Percentiles rank a stretch among this genome's conserved stretches.
These are phyloP conservation scores for Lagenorhynchus albirostris DNA, from an alignment of 2,113 vertebrate species.

Conservation along the genomic window DNA sequence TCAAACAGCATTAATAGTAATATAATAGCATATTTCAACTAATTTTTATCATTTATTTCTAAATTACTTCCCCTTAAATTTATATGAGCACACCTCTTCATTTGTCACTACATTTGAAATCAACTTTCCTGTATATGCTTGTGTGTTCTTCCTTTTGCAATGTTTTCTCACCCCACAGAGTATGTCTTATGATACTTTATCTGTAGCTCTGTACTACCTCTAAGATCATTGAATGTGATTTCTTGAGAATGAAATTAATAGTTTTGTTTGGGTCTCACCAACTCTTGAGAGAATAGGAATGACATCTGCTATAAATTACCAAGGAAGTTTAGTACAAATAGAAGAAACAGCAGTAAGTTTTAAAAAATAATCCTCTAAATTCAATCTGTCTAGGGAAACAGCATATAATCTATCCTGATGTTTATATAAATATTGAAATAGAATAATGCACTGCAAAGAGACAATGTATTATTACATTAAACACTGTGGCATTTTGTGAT, in stretches of 20 bases:
- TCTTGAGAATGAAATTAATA: constrained; percentile 3
- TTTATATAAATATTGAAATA: background rate
- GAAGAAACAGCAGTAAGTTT: background rate
- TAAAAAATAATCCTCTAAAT: background rate
- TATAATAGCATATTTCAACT: background rate
- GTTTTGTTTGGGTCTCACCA: background rate
- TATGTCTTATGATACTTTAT: background rate
- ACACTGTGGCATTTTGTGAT: background rate
- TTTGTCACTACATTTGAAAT: background rate
- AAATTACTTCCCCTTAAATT: background rate
- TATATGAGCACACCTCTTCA: background rate
- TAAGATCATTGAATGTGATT: background rate
- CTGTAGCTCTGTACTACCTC: background rate
- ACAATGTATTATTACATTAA: background rate
- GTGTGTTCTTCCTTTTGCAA: background rate
- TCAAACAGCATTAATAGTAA: background rate
- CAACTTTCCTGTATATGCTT: background rate
- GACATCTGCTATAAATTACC: constrained; percentile 15
- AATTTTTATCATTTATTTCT: background rate
- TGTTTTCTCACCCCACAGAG: background rate
- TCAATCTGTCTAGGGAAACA: background rate
- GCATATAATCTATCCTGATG: background rate
- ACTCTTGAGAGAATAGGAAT: background rate
- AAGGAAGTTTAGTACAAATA: background rate
- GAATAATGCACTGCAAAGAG: background rate